These are phyloP conservation scores for Antigone vipio DNA, from an alignment of 2,113 vertebrate species.

Conservation along the genomic window DNA sequence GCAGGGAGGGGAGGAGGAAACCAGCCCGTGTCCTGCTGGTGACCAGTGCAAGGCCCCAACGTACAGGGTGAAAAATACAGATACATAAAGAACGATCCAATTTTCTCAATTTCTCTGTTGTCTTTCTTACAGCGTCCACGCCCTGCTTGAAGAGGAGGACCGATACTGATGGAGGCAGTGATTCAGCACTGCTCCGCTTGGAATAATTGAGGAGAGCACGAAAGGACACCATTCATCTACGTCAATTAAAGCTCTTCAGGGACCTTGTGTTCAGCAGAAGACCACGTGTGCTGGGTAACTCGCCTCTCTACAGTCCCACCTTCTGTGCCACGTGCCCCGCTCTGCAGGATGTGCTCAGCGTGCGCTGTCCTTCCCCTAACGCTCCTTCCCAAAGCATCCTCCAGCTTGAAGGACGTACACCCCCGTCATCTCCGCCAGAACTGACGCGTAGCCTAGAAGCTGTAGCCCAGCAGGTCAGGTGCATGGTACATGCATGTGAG, in stretches of 20 bases:
- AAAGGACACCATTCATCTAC: neutral
- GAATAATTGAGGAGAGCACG: neutral
- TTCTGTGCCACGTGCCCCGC: neutral
- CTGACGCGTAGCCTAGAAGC: rapidly evolving
- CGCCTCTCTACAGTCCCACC: neutral
- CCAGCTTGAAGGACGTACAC: neutral
- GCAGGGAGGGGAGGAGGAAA: neutral
- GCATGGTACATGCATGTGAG: rapidly evolving
- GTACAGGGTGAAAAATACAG: neutral
- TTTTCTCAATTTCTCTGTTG: neutral
- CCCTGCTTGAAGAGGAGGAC: neutral
- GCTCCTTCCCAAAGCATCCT: neutral
- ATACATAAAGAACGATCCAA: neutral
- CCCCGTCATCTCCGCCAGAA: neutral
- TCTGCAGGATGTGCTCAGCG: rapidly evolving
- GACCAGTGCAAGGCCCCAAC: neutral
- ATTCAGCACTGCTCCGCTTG: neutral
- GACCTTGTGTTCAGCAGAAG: neutral
- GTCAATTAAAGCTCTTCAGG: neutral
- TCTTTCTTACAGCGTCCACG: neutral
- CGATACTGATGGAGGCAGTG: neutral
- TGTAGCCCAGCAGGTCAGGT: neutral
- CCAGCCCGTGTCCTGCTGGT: neutral
- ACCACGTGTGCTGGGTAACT: neutral
- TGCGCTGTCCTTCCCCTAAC: rapidly evolving